Base-by-base conservation (phyloP, 2,888 invertebrate genomes). In the Drosophila austrosaltans region DNA sequence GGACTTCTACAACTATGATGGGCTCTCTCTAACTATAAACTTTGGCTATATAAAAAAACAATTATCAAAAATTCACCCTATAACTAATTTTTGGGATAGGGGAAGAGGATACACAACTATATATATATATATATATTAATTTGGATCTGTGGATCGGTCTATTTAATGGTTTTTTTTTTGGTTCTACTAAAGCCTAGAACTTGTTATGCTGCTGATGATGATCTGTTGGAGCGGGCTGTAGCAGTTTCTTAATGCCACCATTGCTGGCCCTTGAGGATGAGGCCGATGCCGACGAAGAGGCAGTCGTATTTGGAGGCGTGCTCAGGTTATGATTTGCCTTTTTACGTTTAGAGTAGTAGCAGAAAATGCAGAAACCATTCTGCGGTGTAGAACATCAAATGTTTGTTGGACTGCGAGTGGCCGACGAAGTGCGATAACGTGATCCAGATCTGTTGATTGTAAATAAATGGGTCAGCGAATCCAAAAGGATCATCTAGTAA, bases 341-440 rank as follows among this genome's bases (percentile, higher is more conserved):
- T 76, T 91, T 90, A 54, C 85, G 85, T 74, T 91, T 90, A 58
- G 89, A 77, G 73, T 92, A 92, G 68, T 92, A 92, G 73, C 92
- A 92, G 77, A 92, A 92, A 72, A 92, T 92, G 79, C 92, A 92
- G 85, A 92, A 92, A 61, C 91, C 92, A 79, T 91, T 91, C 85
- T 92, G 92, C 72, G 92, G 91, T 76, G 91, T 91, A 83, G 91
- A 86, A 90, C 92, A 92, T 92, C 92, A 92, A 92, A 92, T 92
- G 63, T 92, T 92, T 78, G 92, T 92, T n/a, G 92, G 92, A 69
- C 92, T 92, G 66, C 92, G 91, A 3, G 92, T 85, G 16, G 91
- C 86, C 22, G 92, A 91, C 30, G 92, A 89, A 60, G 90, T 91
- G 61, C 92, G 92, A 66, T 91, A 91, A 32, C 89, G 91, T 3